A percentile compares a stretch with the other conserved stretches of the same genome.
These are phyloP conservation scores for Epizoanthus stellaris DNA, from an alignment of 92 coral and sea anemone species.

Conservation along the genomic window DNA sequence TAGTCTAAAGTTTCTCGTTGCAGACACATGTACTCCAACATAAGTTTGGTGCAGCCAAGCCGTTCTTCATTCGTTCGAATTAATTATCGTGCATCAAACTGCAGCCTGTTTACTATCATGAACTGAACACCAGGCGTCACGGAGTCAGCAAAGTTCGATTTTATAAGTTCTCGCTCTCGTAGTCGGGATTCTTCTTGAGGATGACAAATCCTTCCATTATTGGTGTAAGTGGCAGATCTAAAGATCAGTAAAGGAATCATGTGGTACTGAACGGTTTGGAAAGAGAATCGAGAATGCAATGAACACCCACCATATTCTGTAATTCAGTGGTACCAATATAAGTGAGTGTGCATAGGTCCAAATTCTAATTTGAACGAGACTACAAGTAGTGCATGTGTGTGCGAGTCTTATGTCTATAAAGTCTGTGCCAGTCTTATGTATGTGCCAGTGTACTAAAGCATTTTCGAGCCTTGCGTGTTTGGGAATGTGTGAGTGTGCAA, in stretches of 20 bases:
- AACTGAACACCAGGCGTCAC: no score
- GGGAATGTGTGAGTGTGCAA: background rate
- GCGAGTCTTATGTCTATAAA: no score
- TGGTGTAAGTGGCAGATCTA: constrained; percentile 92
- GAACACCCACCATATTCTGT: background rate
- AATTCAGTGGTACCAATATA: background rate
- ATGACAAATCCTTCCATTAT: constrained; percentile 96
- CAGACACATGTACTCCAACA: no score
- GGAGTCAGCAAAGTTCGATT: background rate
- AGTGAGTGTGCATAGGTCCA: background rate
- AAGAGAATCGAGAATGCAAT: background rate
- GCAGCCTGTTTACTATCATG: no score
- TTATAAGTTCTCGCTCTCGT: constrained; percentile 62
- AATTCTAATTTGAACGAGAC: background rate
- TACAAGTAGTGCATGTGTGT: no score
- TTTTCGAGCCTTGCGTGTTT: no score
- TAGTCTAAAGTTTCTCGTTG: no score
- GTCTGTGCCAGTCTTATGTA: no score
- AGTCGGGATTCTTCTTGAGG: constrained; percentile 93
- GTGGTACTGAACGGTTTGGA: background rate
- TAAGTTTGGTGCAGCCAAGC: no score
- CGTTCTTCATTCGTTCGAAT: no score
- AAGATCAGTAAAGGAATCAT: constrained; percentile 23
- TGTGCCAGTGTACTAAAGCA: no score
- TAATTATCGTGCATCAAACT: no score